Conservation (phyloP, 2,113 vertebrate species). For the Ardeotis arabs region DNA sequence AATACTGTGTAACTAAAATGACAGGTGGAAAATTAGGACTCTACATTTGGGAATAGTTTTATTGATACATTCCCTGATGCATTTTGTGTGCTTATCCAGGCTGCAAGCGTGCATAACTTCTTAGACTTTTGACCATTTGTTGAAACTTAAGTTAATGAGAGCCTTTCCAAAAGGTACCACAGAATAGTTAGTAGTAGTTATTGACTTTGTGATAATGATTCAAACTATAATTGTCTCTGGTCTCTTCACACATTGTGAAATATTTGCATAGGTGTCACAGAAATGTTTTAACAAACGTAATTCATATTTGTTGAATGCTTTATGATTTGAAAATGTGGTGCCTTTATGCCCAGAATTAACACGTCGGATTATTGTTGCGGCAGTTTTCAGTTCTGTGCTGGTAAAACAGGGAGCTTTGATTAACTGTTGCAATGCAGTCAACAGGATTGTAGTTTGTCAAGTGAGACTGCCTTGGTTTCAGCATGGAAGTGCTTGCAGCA, state of each 20-base stretch:
- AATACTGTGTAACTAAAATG: slow-evolving; percentile 29
- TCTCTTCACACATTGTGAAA: background rate
- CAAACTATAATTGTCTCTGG: background rate
- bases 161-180: background rate
- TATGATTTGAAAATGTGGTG: background rate
- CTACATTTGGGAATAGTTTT: background rate
- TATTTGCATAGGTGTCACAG: background rate
- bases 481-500: background rate
- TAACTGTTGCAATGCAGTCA: background rate
- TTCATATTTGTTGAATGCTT: background rate
- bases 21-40: slow-evolving; percentile 28
- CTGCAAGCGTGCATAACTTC: background rate
- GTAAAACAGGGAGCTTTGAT: background rate
- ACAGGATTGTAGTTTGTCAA: background rate
- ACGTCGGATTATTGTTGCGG: background rate
- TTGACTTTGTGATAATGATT: background rate
- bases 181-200: background rate
- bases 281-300: background rate
- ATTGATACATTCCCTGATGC: background rate
- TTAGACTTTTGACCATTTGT: background rate
- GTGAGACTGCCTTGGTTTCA: background rate
- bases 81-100: background rate
- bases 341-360: background rate
- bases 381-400: background rate
- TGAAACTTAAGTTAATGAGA: background rate